These are phyloP conservation scores for Acrobasis suavella DNA, from an alignment of 2,888 invertebrate species.

Conservation along the genomic window DNA sequence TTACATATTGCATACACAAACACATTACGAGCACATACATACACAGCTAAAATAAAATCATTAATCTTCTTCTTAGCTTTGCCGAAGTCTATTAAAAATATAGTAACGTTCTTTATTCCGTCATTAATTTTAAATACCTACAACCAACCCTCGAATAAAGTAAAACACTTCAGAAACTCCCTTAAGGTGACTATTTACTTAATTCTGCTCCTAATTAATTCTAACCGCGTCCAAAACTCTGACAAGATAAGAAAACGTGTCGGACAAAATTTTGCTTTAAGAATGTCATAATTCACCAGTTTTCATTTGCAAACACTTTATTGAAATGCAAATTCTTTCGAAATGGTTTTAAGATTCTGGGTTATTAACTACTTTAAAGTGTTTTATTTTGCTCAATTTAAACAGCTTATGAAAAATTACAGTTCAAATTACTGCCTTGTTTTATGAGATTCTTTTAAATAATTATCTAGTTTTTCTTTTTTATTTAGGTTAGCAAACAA, in stretches of 20 bases:
- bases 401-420: background rate
- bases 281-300: constrained; percentile 11
- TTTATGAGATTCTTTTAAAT: too few species aligned
- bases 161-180: background rate
- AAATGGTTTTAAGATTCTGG: background rate
- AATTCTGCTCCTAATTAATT: constrained; percentile 14
- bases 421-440: too few species aligned
- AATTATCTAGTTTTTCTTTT: too few species aligned
- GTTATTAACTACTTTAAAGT: background rate
- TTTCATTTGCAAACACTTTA: constrained; percentile 6
- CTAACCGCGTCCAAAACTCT: constrained; percentile 11
- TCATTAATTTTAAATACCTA: constrained; percentile 6
- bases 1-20: too few species aligned
- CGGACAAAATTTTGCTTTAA: constrained; percentile 9
- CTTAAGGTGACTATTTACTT: constrained; percentile 11
- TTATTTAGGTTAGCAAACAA: too few species aligned
- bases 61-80: too few species aligned
- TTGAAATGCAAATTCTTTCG: constrained; percentile 2
- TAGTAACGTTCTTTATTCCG: too few species aligned
- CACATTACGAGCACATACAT: too few species aligned
- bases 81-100: too few species aligned
- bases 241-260: constrained; percentile 16
- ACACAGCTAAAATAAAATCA: too few species aligned
- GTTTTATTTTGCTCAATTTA: background rate
- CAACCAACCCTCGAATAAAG: background rate